Percentiles rank a stretch among this genome's conserved stretches.
Conservation (phyloP, 2,797 vertebrate species). For the Babyrousa celebensis region DNA sequence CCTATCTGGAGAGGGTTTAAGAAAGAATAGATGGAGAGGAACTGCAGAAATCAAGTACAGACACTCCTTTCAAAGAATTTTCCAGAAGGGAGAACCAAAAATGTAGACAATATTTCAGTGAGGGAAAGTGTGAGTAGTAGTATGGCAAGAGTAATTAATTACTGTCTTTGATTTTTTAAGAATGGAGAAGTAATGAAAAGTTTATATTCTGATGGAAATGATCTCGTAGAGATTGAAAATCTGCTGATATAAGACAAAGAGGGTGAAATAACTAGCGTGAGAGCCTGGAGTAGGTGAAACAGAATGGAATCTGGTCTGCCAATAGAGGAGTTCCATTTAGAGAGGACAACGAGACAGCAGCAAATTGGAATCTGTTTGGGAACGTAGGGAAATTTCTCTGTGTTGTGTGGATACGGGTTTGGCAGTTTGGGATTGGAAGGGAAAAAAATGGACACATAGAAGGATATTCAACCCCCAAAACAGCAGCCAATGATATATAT, state of each 20-base stretch:
- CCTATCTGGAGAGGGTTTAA: background rate
- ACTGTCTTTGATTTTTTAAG: background rate
- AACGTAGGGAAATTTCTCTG: too few relatives aligned
- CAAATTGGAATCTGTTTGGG: too few relatives aligned
- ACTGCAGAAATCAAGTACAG: background rate
- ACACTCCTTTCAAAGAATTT: background rate
- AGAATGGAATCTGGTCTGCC: background rate
- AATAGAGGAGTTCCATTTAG: background rate
- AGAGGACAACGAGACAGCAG: background rate
- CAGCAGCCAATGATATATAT: too few relatives aligned
- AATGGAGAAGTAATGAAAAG: constrained; percentile 45
- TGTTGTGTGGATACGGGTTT: too few relatives aligned
- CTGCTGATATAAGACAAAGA: background rate
- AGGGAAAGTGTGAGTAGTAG: background rate
- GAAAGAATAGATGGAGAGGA: background rate
- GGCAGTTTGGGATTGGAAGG: too few relatives aligned
- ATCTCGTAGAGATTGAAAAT: constrained; percentile 15
- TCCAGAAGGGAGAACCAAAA: background rate
- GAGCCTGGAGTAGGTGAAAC: background rate
- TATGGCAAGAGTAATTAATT: background rate
- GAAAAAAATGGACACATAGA: too few relatives aligned
- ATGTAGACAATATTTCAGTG: background rate
- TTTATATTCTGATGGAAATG: constrained; percentile 25
- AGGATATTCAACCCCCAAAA: too few relatives aligned
- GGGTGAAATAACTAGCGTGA: background rate